A percentile compares a stretch with the other conserved stretches of the same genome.
phyloP scores from a whole-genome alignment of 2,113 vertebrate species.

The Mustela nigripes region DNA sequence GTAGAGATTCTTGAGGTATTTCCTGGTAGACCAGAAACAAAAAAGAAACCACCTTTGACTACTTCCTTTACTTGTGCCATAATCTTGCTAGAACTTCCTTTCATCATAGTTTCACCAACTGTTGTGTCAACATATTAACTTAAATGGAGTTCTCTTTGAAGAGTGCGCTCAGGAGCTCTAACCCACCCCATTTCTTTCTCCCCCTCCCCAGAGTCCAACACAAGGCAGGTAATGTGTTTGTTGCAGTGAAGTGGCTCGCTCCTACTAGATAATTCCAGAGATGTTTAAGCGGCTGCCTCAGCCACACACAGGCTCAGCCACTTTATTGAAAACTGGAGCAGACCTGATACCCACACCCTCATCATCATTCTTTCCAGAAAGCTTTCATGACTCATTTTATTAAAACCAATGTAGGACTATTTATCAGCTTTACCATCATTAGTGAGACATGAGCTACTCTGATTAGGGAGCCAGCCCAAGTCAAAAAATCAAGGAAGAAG shows the following conservation, averaged over 20 bases:
- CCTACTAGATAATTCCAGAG: neutral
- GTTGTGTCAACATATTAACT: neutral
- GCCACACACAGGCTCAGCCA: neutral
- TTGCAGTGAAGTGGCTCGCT: neutral
- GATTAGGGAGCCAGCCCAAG: neutral
- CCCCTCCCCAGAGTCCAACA: neutral
- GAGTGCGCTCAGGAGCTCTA: neutral
- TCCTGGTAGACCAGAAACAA: neutral
- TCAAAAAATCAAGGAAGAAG: neutral
- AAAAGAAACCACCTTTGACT: neutral
- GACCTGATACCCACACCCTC: neutral
- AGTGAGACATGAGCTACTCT: neutral
- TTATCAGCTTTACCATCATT: neutral
- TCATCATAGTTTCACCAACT: neutral
- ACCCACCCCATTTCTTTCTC: neutral
- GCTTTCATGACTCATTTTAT: conserved; percentile 41
- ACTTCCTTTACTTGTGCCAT: neutral
- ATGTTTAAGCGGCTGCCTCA: neutral
- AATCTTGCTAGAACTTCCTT: neutral
- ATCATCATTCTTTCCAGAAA: neutral
- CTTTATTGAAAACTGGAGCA: conserved; percentile 15
- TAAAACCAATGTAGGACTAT: conserved; percentile 7
- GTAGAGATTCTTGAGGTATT: neutral
- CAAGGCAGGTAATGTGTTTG: neutral
- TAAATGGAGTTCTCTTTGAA: neutral